phyloP scores from a whole-genome alignment of 1,140 invertebrate genomes.

The Hermetia illucens region DNA sequence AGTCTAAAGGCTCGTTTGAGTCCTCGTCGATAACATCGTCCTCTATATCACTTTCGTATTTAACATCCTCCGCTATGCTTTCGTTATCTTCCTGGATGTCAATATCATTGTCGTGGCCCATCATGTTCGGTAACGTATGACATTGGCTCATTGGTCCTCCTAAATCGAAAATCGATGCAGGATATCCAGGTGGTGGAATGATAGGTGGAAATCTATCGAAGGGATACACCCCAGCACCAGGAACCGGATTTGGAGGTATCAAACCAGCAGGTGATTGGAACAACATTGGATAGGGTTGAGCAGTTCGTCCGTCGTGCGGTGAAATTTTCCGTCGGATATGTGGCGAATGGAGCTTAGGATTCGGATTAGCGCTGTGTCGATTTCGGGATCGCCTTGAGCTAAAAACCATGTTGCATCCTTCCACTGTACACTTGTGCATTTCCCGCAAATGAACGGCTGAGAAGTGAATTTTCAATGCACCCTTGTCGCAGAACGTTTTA shows the following conservation, averaged over 20 bases:
- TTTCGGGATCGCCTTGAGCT: slow-evolving; percentile 60
- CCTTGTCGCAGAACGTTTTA: slow-evolving; percentile 99
- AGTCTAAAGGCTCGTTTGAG: slow-evolving; percentile 20
- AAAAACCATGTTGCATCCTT: slow-evolving; percentile 70
- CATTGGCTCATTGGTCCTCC: slow-evolving; percentile 30
- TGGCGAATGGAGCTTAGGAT: slow-evolving; percentile 94
- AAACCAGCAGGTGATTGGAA: slow-evolving; percentile 34
- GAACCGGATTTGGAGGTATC: slow-evolving; percentile 36
- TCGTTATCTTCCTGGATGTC: not conserved
- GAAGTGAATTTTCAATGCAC: slow-evolving; percentile 98
- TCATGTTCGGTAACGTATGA: slow-evolving; percentile 36
- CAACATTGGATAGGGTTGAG: slow-evolving; percentile 62
- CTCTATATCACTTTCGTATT: not conserved
- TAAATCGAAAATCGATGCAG: slow-evolving; percentile 12
- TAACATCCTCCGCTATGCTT: slow-evolving; percentile 7
- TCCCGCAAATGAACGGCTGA: slow-evolving; percentile 80
- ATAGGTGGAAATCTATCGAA: slow-evolving; percentile 39
- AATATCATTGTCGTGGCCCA: not conserved
- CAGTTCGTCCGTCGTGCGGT: slow-evolving; percentile 77
- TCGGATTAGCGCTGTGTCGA: slow-evolving; percentile 86
- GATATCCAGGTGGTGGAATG: no score
- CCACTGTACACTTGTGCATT: slow-evolving; percentile 64
- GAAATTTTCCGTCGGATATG: slow-evolving; percentile 84
- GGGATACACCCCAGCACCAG: slow-evolving; percentile 41
- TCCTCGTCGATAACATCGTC: slow-evolving; percentile 1